These are phyloP conservation scores for Enteromius afrohamiltoni DNA, from an alignment of 2,797 vertebrate genomes.

Conservation along the genomic window DNA sequence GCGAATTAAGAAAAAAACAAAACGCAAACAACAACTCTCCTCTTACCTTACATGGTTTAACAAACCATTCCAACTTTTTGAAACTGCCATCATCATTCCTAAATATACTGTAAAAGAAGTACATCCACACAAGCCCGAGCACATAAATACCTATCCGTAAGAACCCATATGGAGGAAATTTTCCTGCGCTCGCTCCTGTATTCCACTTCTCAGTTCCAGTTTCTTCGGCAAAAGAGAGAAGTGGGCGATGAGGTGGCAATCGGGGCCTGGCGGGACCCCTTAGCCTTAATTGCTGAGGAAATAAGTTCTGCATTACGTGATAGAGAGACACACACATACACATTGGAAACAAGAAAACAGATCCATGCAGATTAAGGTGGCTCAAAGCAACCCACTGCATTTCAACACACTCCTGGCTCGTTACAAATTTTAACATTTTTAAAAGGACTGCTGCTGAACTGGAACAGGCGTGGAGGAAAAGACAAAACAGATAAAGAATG, in stretches of 20 bases:
- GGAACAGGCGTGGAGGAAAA: not conserved
- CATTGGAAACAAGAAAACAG: slow-evolving; percentile 88
- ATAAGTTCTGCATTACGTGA: slow-evolving; percentile 96
- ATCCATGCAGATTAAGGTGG: slow-evolving; percentile 88
- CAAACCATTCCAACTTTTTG: slow-evolving; percentile 75
- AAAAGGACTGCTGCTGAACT: slow-evolving; percentile 3
- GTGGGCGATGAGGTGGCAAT: slow-evolving; percentile 93
- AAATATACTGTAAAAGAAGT: slow-evolving; percentile 76
- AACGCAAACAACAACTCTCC: slow-evolving; percentile 70
- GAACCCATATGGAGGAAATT: slow-evolving; percentile 99
- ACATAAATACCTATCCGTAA: slow-evolving; percentile 99
- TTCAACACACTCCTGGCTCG: slow-evolving; percentile 37
- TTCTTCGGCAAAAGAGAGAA: slow-evolving; percentile 96
- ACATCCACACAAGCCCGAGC: slow-evolving; percentile 99
- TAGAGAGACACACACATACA: slow-evolving; percentile 99
- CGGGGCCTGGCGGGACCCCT: slow-evolving; percentile 95
- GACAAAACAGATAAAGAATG: slow-evolving; percentile 1
- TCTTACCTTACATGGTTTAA: slow-evolving; percentile 95
- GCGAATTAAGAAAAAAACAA: slow-evolving; percentile 46
- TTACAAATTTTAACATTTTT: slow-evolving; percentile 18
- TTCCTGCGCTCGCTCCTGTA: slow-evolving; percentile 98
- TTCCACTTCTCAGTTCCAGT: slow-evolving; percentile 94
- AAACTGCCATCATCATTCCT: slow-evolving; percentile 73
- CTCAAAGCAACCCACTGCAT: slow-evolving; percentile 66
- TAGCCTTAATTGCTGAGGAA: slow-evolving; percentile 97